Conservation (phyloP, 2,888 invertebrate species). For the Scaptomyza parva region DNA sequence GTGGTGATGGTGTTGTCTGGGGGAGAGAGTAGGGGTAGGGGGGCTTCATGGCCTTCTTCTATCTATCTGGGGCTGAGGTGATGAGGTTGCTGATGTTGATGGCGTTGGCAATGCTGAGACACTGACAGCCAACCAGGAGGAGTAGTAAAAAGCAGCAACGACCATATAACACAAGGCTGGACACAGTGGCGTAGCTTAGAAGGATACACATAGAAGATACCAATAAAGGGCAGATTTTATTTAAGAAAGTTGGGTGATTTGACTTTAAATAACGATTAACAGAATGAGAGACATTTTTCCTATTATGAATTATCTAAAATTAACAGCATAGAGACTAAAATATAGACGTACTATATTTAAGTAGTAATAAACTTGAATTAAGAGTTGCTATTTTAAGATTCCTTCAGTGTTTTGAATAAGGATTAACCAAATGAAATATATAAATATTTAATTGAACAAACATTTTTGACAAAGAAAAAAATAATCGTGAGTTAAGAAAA, state of each 20-base stretch:
- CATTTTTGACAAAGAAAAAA: no score
- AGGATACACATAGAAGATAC: neutral
- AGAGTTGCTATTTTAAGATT: no score
- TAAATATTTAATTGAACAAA: no score
- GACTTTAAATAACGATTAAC: neutral
- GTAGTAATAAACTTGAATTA: no score
- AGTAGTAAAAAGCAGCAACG: constrained; percentile 19
- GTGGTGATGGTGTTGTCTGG: neutral
- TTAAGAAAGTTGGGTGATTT: neutral
- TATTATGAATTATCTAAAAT: no score
- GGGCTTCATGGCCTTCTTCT: neutral
- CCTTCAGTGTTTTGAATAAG: no score
- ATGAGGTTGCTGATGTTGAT: constrained; percentile 69
- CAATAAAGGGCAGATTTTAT: neutral
- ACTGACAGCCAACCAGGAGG: constrained; percentile 54
- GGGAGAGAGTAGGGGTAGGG: neutral
- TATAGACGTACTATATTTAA: no score
- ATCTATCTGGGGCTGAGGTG: constrained; percentile 34
- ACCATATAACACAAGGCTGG: constrained; percentile 7
- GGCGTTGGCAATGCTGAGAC: constrained; percentile 61
- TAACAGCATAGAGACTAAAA: no score
- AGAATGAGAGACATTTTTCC: neutral
- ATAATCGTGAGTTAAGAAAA: no score
- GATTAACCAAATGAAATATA: no score
- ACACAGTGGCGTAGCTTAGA: constrained; percentile 29